Evolutionary conservation across 2,797 vertebrate species (phyloP), one percentile per base, ranked within the genome.

Genomic region (Nannoperca obscura): DNA sequence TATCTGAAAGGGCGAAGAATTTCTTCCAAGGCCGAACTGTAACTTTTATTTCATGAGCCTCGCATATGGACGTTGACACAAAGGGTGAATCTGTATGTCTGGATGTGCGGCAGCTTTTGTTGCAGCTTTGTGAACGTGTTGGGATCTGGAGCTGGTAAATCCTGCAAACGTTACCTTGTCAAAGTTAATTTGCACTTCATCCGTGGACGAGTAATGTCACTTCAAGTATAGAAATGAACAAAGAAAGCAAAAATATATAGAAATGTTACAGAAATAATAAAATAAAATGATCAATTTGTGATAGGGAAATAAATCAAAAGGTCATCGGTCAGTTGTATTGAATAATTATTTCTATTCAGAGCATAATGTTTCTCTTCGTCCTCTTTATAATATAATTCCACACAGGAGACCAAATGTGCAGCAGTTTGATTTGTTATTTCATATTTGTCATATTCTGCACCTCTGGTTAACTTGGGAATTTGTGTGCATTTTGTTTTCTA

Each of bases 361-460:
- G 38, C 64, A 60, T 74, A 49, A 57, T 84, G 71, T 78, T 76
- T 76, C 30, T 55, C 57, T 86, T 86, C 86, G 74, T 86, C 50
- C 44, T 82, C 53, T 69, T 63, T 17, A 4, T 47, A 14, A 75
- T 78, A 62, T 88, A 72, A 80, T 80, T 71, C 84, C 59, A 78
- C 80, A 65, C 72, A 34, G 22, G 40, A 71, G 81, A 78, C 17
- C 22, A 71, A 72, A 76, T 85, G 65, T 80, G 71, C 61, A 62
- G 65, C 49, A 19, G n/a, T 82, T 70, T 74, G 74, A 84, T 80
- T 78, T 84, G 63, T 81, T 80, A 71, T 84, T 88, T 63, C 76
- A 63, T 78, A 71, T 64, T 44, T 72, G 46, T 74, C 64, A 82
- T 72, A 38, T 76, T 65, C 54, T 49, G 69, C 76, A 46, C 59